phyloP scores from a whole-genome alignment of 2,888 invertebrate species.

The Cylloceria caligata region DNA sequence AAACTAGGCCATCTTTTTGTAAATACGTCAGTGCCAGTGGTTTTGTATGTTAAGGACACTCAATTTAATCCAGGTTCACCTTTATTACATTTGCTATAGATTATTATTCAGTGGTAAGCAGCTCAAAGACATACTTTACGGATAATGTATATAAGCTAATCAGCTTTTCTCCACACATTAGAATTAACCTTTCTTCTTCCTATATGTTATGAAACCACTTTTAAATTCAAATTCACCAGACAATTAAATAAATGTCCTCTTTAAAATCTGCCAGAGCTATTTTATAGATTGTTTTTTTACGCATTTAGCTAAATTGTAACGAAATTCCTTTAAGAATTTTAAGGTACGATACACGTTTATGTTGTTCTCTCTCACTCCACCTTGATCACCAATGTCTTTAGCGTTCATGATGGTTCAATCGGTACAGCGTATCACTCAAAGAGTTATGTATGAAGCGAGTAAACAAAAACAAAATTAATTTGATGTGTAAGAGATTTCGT shows the following conservation, averaged over 20 bases:
- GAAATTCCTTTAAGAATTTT: neutral
- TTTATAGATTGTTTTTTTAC: neutral
- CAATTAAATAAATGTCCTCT: neutral
- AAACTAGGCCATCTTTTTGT: neutral
- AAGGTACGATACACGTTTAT: too few species aligned
- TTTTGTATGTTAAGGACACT: slow-evolving; percentile 1
- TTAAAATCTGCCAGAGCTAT: neutral
- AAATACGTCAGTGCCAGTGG: neutral
- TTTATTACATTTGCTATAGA: neutral
- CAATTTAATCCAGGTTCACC: neutral
- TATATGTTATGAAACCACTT: neutral
- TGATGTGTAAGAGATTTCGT: too few species aligned
- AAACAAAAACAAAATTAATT: too few species aligned
- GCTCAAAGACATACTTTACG: neutral
- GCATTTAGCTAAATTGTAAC: neutral
- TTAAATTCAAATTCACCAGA: neutral
- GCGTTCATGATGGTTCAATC: too few species aligned
- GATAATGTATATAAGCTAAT: neutral
- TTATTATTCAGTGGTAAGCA: neutral
- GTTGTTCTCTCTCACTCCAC: too few species aligned
- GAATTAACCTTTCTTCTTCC: neutral
- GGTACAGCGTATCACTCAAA: too few species aligned
- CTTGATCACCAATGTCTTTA: too few species aligned
- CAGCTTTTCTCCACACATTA: neutral
- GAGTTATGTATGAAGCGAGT: too few species aligned